These are phyloP conservation scores for Cerastis leucographa DNA, from an alignment of 2,888 invertebrate genomes.

Conservation along the genomic window DNA sequence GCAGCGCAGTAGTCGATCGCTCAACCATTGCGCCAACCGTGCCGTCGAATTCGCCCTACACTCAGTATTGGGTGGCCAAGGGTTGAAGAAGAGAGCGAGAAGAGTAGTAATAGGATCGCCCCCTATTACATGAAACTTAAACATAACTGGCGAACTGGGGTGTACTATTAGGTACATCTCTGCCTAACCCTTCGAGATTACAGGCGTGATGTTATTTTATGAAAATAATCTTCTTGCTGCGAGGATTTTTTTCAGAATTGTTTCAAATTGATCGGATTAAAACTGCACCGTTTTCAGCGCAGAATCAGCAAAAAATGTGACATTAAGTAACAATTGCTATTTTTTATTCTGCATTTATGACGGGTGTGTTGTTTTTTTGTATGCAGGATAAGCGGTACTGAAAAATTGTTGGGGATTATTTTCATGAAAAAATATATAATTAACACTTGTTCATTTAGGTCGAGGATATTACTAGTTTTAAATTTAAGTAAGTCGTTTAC, in stretches of 20 bases:
- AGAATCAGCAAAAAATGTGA: not conserved
- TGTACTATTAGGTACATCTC: not conserved
- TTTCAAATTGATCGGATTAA: not conserved
- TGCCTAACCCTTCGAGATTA: not conserved
- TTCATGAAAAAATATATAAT: not conserved
- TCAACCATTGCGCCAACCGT: too few species aligned
- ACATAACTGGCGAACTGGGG: not conserved
- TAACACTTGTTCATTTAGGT: not conserved
- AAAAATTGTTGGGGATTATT: not conserved
- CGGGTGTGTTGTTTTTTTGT: not conserved
- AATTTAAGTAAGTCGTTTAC: not conserved
- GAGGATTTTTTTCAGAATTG: not conserved
- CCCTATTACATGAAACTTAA: not conserved
- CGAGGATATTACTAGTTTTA: not conserved
- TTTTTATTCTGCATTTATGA: not conserved
- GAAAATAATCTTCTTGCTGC: not conserved
- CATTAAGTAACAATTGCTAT: not conserved
- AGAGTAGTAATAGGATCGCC: not conserved
- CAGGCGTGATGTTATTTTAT: not conserved
- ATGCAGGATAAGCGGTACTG: not conserved
- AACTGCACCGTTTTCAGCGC: not conserved
- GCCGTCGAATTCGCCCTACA: too few species aligned
- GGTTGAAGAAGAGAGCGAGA: too few species aligned
- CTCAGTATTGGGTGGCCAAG: too few species aligned
- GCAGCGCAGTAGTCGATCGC: too few species aligned